Evolutionary conservation across 1,140 invertebrate genomes (phyloP).

Genomic region (Ridgeia piscesae): DNA sequence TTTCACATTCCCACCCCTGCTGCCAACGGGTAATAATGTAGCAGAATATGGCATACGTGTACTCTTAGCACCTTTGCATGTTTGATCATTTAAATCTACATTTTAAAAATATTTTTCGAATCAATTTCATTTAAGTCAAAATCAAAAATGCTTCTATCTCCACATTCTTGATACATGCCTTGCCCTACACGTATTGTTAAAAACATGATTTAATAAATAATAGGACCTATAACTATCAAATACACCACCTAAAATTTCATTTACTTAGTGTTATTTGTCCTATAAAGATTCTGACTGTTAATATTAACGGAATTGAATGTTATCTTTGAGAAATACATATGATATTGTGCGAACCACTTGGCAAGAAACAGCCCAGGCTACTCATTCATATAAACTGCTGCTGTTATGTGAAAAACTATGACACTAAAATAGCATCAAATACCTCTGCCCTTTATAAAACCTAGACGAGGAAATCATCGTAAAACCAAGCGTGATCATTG

Average conservation of each 20-base stretch:
- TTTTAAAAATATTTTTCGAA: background rate
- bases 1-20: background rate
- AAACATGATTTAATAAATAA: background rate
- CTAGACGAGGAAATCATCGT: background rate
- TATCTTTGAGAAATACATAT: background rate
- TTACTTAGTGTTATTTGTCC: background rate
- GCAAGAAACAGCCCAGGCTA: background rate
- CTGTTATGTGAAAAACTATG: conserved; percentile 1
- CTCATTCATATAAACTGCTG: background rate
- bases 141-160: background rate
- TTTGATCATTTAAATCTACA: background rate
- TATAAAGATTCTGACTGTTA: background rate
- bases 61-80: background rate
- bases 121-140: background rate
- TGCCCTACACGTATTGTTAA: background rate
- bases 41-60: background rate
- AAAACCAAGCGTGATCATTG: background rate
- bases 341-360: background rate
- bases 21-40: background rate
- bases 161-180: background rate
- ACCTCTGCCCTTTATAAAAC: background rate
- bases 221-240: background rate
- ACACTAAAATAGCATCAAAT: background rate
- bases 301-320: background rate
- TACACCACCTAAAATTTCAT: background rate